Evolutionary conservation across 64 coral and sea anemone genomes (phyloP), one percentile per base, ranked within the genome.

Genomic region (Actinia tenebrosa): DNA sequence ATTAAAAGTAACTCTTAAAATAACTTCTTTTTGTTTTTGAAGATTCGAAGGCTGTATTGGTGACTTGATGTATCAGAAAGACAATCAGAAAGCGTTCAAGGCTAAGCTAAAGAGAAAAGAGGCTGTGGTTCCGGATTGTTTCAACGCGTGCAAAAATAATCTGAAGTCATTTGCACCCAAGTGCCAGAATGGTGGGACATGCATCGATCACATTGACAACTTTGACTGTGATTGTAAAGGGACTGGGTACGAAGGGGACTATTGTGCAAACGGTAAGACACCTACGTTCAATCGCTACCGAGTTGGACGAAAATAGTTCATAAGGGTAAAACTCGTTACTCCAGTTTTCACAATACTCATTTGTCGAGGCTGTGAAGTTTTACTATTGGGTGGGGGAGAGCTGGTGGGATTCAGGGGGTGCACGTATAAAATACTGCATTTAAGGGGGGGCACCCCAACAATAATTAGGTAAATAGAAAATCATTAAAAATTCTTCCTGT

Each of bases 1-100:
- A 26, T 85, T 43, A 4, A 20, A 44, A 59, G 10, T 53, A 47
- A 83, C 1, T 25, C 18, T 83, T 16, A 83, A 53, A 83, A 53
- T 84, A 43, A 37, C 30, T 37, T 37, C 1, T 37, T 20, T 62
- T 83, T 71, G 15, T 45, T 89, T 87, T 16, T 44, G 25, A 60
- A 93, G 94, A 84, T 93, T 97, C 18, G 60, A 81, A 55, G 94
- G 94, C 13, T 93, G 94, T 45, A 93, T 97, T 45, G 83, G 83
- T 27, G 42, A 89, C 46, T 85, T 92, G 22, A 83, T 89, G 80
- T 64, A 80, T 17, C 42, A 71, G 3, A 60, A 80, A 69, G 75
- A 88, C n/a, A 66, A 79, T 56, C 18, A 90, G 85, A 68, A 68
- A 59, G 27, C 69, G 44, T 59, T 77, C 72, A 27, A 87, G 30